Evolutionary conservation across 1,140 invertebrate species (phyloP).

Genomic region (Globodera ellingtonae): DNA sequence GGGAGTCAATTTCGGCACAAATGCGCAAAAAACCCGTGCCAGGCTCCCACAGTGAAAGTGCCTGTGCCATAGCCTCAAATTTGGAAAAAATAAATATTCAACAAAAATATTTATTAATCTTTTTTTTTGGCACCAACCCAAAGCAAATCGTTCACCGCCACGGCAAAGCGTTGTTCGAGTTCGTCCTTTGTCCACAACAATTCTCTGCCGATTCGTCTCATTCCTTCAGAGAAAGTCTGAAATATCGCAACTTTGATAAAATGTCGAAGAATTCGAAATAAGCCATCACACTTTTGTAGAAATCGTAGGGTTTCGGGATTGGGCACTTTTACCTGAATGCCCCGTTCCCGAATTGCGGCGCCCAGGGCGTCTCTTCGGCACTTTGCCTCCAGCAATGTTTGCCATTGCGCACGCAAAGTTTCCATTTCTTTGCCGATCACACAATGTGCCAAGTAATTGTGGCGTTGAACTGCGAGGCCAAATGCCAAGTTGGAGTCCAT

Average conservation of each 20-base stretch:
- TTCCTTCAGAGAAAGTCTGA: not conserved
- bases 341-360: not conserved
- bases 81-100: slow-evolving; percentile 14
- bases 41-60: slow-evolving; percentile 24
- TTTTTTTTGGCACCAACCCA: not conserved
- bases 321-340: not conserved
- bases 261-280: too few relatives aligned
- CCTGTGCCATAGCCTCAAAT: slow-evolving; percentile 15
- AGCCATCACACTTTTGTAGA: too few relatives aligned
- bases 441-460: slow-evolving; percentile 56
- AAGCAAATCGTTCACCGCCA: slow-evolving; percentile 6
- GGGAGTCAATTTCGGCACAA: slow-evolving; percentile 22
- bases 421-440: slow-evolving; percentile 58
- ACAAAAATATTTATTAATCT: not conserved
- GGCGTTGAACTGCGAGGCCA: slow-evolving; percentile 56
- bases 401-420: slow-evolving; percentile 50
- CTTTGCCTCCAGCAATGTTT: slow-evolving; percentile 37
- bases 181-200: not conserved
- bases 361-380: slow-evolving; percentile 6
- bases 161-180: not conserved
- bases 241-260: not conserved
- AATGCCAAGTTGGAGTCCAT: slow-evolving; percentile 52
- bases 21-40: slow-evolving; percentile 25
- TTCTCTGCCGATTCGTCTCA: not conserved
- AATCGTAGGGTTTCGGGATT: not conserved